Evolutionary conservation across 2,888 invertebrate species (phyloP), one percentile per base, ranked within the genome.

Genomic region (Chrysina gloriosa): DNA sequence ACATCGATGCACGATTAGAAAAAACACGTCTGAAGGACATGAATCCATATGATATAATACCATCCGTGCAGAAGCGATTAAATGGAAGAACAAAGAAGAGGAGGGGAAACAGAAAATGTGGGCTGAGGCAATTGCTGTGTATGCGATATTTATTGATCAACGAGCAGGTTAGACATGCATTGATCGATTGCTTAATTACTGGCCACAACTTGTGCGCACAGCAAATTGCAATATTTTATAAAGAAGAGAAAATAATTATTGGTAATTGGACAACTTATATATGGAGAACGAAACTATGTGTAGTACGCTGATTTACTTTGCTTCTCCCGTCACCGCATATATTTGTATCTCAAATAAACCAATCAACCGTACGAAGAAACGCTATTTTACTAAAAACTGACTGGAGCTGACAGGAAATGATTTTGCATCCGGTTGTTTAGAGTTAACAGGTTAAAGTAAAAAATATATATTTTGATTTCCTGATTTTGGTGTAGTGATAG

Each of bases 151-250:
- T 73, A 73, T 73, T 66, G 68, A 65, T 73, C 72, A 66, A 67
- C 64, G 56, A 36, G 68, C 63, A 68, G 68, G 61, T 75, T 74
- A 77, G 78, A 79, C 78, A 74, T 71, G 72, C 75, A 73, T 78
- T 81, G 81, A 81, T 81, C 80, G 80, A 81, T 81, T 78, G 80
- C 81, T 81, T 81, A 81, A 81, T 81, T 81, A 81, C 78, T 75
- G 77, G 77, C 77, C 75, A 77, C 76, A 77, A 78, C 77, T 74
- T 75, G 77, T 77, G 76, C 70, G 42, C 52, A 63, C 47, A 50
- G 64, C 58, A 56, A 72, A 68, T 73, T 75, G 79, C 79, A 71
- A 79, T 81, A 80, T 79, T 78, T 81, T 79, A 81, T 77, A 73
- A 75, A 77, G 78, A 77, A 75, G 77, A 76, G 80, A 79, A 80